Conservation (phyloP, 1,140 invertebrate genomes). For the Nephila pilipes region DNA sequence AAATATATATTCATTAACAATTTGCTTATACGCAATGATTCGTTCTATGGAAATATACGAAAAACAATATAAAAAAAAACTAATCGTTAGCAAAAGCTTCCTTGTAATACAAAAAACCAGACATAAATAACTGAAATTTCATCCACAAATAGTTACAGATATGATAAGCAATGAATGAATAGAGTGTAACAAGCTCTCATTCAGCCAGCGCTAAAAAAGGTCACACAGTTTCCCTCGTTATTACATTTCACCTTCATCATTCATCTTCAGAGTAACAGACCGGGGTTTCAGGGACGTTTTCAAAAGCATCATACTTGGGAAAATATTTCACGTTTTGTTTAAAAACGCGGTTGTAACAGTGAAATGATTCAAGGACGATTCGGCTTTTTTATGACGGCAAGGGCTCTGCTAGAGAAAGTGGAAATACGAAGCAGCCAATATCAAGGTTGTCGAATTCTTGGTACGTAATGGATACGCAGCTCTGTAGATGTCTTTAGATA, state of each 20-base stretch:
- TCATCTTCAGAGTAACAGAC: slow-evolving; percentile 14
- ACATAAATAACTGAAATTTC: not conserved
- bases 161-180: not conserved
- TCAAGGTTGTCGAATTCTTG: slow-evolving; percentile 12
- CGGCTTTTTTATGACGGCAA: not conserved
- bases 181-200: slow-evolving; percentile 1
- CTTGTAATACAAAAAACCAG: not conserved
- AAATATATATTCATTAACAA: too few relatives aligned
- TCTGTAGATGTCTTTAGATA: not conserved
- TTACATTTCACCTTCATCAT: slow-evolving; percentile 29
- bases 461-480: slow-evolving; percentile 24
- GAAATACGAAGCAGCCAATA: slow-evolving; percentile 34
- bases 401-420: slow-evolving; percentile 32
- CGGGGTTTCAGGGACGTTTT: slow-evolving; percentile 6
- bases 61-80: not conserved
- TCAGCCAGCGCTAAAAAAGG: not conserved
- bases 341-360: slow-evolving; percentile 41
- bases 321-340: slow-evolving; percentile 39
- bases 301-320: slow-evolving; percentile 25
- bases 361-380: slow-evolving; percentile 15
- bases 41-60: not conserved
- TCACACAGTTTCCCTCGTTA: slow-evolving; percentile 14
- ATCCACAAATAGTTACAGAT: slow-evolving; percentile 12
- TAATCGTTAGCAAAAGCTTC: not conserved
- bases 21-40: not conserved